phyloP scores from a whole-genome alignment of 2,888 invertebrate species.

The Ophion ellenae region DNA sequence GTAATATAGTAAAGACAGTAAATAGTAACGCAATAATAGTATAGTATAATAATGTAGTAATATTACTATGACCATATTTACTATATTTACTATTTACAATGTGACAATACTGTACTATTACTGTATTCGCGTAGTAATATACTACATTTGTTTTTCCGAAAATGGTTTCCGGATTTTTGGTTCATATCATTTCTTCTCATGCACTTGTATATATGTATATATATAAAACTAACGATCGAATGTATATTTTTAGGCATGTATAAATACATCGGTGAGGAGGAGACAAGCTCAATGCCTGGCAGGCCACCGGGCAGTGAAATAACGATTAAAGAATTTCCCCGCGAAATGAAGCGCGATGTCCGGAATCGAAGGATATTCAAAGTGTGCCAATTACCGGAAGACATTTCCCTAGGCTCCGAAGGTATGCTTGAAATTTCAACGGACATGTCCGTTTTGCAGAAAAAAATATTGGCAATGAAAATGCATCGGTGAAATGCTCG shows the following conservation, averaged over 20 bases:
- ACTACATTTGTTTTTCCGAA: not conserved
- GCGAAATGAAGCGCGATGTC: constrained; percentile 86
- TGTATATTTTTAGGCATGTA: constrained; percentile 87
- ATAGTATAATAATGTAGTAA: too few relatives aligned
- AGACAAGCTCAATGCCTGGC: constrained; percentile 83
- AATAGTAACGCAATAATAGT: too few relatives aligned
- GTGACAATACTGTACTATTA: too few relatives aligned
- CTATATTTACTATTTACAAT: not conserved
- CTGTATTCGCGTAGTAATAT: too few relatives aligned
- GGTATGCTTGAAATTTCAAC: constrained; percentile 84
- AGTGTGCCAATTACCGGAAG: constrained; percentile 90
- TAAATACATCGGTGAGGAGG: constrained; percentile 89
- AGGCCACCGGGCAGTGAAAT: constrained; percentile 82
- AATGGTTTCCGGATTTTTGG: not conserved
- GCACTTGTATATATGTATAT: not conserved
- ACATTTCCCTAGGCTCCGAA: constrained; percentile 89
- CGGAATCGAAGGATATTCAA: constrained; percentile 88
- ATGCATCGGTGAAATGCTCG: not conserved
- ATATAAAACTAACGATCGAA: constrained; percentile 32
- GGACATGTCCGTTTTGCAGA: not conserved
- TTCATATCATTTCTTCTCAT: not conserved
- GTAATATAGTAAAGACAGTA: too few relatives aligned
- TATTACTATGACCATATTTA: too few relatives aligned
- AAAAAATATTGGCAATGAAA: not conserved
- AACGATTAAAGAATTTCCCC: constrained; percentile 84